A percentile compares a stretch with the other conserved stretches of the same genome.
phyloP scores from a whole-genome alignment of 2,797 vertebrate species.

The Sebastes iracundus region DNA sequence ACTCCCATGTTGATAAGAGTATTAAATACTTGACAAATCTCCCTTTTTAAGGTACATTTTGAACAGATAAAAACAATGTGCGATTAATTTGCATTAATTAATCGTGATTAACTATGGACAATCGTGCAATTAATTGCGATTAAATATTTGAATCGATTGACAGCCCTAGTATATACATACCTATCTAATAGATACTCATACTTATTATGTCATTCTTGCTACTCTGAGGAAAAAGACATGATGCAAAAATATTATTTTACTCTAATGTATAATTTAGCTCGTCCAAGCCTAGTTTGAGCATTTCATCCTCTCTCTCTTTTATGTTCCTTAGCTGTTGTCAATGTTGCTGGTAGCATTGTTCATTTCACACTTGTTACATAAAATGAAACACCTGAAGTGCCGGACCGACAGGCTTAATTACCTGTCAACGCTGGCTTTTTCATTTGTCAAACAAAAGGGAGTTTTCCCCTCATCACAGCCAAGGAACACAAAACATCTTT shows the following conservation, averaged over 20 bases:
- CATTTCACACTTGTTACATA: slow-evolving; percentile 15
- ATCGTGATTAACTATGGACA: too few species aligned
- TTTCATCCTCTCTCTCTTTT: neutral
- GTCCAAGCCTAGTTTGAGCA: neutral
- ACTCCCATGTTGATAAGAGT: too few species aligned
- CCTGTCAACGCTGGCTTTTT: neutral
- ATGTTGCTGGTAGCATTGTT: neutral
- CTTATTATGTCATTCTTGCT: neutral
- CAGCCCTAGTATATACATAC: too few species aligned
- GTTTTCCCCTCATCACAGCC: neutral
- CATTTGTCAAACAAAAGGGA: neutral
- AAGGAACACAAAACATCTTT: neutral
- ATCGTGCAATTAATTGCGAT: too few species aligned
- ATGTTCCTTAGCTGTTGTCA: neutral
- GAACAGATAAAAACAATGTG: too few species aligned
- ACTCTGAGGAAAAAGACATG: neutral
- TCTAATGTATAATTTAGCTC: neutral
- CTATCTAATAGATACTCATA: too few species aligned
- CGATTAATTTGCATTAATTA: too few species aligned
- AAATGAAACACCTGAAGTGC: neutral
- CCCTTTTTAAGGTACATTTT: too few species aligned
- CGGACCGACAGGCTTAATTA: neutral
- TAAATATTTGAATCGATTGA: too few species aligned
- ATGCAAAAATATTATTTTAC: neutral
- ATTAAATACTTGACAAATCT: too few species aligned